A percentile compares a stretch with the other conserved stretches of the same genome.
These are phyloP conservation scores for Yoshiicerus persimilis DNA, from an alignment of 1,140 invertebrate genomes.

Conservation along the genomic window DNA sequence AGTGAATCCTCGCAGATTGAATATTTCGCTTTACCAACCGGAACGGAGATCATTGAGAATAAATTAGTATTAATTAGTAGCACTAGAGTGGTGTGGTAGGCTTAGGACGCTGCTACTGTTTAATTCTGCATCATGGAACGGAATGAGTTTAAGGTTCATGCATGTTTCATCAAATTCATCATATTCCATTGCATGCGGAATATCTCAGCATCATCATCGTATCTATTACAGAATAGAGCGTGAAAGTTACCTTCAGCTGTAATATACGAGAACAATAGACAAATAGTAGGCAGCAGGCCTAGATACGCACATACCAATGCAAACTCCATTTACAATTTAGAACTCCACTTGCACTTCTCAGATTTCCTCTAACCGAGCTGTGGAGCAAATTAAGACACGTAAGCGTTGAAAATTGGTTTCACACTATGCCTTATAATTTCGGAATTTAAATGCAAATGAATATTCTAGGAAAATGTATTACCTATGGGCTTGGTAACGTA, in stretches of 20 bases:
- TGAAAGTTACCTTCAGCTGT: not conserved
- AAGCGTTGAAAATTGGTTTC: not conserved
- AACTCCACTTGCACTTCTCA: not conserved
- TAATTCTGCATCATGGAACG: not conserved
- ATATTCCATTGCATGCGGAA: not conserved
- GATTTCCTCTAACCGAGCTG: not conserved
- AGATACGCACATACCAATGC: not conserved
- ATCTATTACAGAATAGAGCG: not conserved
- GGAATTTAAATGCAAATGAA: conserved; percentile 13
- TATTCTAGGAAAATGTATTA: not conserved
- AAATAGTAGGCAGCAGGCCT: not conserved
- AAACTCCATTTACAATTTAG: not conserved
- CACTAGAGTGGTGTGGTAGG: not conserved
- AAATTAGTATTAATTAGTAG: not conserved
- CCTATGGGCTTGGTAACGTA: not conserved
- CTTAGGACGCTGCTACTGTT: not conserved
- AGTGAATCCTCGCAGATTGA: not conserved
- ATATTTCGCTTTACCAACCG: not conserved
- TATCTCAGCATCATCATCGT: not conserved
- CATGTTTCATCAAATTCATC: no score
- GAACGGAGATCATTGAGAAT: not conserved
- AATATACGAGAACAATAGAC: not conserved
- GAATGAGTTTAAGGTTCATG: not conserved
- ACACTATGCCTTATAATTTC: not conserved
- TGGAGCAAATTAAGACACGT: not conserved